Conservation (phyloP, 2,888 invertebrate genomes). For the Rhopalosiphum nymphaeae region DNA sequence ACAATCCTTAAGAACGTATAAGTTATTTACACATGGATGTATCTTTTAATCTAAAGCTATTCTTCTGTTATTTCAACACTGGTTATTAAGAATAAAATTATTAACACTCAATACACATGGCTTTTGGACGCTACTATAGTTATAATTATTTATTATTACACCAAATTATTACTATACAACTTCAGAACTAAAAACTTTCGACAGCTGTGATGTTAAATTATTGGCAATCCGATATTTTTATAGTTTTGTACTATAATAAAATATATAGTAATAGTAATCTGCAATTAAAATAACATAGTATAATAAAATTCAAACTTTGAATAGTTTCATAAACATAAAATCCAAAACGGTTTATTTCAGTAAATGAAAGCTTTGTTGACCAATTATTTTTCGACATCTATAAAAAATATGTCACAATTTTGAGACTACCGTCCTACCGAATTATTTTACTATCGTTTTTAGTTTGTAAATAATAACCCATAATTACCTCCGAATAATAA, state of each 20-base stretch:
- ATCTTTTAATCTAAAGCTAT: neutral
- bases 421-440: neutral
- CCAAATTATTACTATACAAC: neutral
- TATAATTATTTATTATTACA: neutral
- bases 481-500: neutral
- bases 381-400: neutral
- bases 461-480: neutral
- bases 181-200: neutral
- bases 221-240: neutral
- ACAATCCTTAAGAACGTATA: neutral
- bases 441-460: neutral
- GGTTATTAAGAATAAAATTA: neutral
- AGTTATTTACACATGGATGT: neutral
- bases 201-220: slow-evolving; percentile 11
- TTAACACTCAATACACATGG: neutral
- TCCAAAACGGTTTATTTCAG: neutral
- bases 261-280: neutral
- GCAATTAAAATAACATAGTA: neutral
- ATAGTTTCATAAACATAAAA: neutral
- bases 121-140: neutral
- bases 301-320: neutral
- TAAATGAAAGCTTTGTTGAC: neutral
- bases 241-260: neutral
- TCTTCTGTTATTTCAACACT: neutral
- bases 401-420: neutral